Conservation (phyloP, 2,888 invertebrate species). For the Hirudinaria manillensis region DNA sequence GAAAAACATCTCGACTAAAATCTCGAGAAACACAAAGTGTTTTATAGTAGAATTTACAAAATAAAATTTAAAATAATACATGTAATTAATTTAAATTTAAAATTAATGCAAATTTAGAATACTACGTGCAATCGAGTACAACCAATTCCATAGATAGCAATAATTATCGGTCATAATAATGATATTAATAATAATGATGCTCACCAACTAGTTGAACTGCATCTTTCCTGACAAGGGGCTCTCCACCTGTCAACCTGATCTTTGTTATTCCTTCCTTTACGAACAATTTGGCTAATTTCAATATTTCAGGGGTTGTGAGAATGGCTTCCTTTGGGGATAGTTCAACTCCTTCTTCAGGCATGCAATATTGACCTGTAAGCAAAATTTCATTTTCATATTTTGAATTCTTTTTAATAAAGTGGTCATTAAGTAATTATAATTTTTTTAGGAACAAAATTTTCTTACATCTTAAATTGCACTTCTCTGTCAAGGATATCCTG, state of each 20-base stretch:
- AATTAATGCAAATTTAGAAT: too few relatives aligned
- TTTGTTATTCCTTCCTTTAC: slow-evolving; percentile 82
- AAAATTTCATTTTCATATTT: not conserved
- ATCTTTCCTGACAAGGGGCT: slow-evolving; percentile 85
- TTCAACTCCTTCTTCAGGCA: slow-evolving; percentile 90
- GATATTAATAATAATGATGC: not conserved
- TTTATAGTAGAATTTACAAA: too few relatives aligned
- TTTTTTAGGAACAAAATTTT: too few relatives aligned
- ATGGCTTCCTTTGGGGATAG: slow-evolving; percentile 71
- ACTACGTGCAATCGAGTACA: too few relatives aligned
- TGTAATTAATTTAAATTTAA: too few relatives aligned
- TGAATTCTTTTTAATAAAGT: not conserved
- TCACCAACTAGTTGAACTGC: slow-evolving; percentile 69
- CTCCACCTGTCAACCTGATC: slow-evolving; percentile 91
- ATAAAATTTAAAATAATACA: too few relatives aligned
- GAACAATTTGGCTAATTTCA: slow-evolving; percentile 73
- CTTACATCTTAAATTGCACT: slow-evolving; percentile 93
- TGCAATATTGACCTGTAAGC: slow-evolving; percentile 83
- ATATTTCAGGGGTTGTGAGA: slow-evolving; percentile 74
- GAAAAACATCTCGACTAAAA: too few relatives aligned
- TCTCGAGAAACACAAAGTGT: too few relatives aligned
- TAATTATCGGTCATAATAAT: too few relatives aligned
- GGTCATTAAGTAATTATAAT: not conserved
- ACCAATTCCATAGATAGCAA: too few relatives aligned
- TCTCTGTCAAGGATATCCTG: slow-evolving; percentile 88